Conservation (phyloP, 2,888 invertebrate species). For the Eumacrocentrus americanus region DNA sequence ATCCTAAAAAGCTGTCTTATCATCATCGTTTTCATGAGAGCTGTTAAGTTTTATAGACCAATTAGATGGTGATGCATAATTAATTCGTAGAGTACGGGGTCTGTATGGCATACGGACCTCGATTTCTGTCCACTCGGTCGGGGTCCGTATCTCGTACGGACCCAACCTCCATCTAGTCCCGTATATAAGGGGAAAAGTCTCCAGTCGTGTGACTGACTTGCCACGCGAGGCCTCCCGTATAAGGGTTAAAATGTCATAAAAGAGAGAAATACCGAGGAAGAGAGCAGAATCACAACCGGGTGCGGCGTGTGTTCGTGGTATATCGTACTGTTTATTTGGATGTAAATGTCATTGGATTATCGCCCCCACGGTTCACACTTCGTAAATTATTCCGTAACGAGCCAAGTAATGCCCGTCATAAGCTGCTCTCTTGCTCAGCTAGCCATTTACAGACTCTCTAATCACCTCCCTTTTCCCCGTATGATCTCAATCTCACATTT, state of each 20-base stretch:
- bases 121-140: no score
- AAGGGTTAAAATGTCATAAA: constrained; percentile 52
- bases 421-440: constrained; percentile 52
- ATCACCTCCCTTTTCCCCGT: constrained; percentile 24
- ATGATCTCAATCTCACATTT: constrained; percentile 27
- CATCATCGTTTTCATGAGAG: constrained; percentile 54
- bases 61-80: constrained; percentile 55
- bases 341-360: constrained; percentile 62
- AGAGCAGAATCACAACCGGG: constrained; percentile 14
- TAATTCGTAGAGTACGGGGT: no score
- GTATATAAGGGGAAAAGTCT: no score
- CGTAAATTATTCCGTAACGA: constrained; percentile 62
- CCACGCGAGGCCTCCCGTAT: no score
- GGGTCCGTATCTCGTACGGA: no score
- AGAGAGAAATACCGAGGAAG: neutral
- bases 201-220: no score
- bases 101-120: no score
- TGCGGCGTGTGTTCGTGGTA: constrained; percentile 39
- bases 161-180: no score
- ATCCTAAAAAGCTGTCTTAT: constrained; percentile 42
- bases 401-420: constrained; percentile 61
- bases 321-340: constrained; percentile 60
- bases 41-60: constrained; percentile 53
- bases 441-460: constrained; percentile 46
- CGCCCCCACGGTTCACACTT: constrained; percentile 61